Conservation (phyloP, 2,888 invertebrate genomes). For the Phragmatobia fuliginosa region DNA sequence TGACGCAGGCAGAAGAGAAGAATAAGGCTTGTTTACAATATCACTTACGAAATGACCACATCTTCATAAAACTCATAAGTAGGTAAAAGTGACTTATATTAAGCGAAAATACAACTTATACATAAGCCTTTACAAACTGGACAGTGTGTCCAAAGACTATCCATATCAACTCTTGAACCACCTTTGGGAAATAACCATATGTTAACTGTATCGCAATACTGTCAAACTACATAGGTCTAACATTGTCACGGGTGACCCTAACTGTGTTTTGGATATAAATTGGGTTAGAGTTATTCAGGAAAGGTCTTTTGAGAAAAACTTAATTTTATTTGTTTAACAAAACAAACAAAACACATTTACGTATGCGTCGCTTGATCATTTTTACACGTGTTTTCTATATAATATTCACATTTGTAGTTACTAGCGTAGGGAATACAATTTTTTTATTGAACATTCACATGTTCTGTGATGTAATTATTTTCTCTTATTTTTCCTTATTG, state of each 20-base stretch:
- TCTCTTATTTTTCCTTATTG: neutral
- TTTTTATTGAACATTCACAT: neutral
- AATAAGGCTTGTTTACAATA: neutral
- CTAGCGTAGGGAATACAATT: neutral
- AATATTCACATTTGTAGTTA: neutral
- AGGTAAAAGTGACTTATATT: neutral
- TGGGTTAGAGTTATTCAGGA: neutral
- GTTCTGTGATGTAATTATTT: neutral
- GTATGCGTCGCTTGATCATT: too few relatives aligned
- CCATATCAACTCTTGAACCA: constrained; percentile 17
- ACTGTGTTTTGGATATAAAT: neutral
- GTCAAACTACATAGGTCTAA: neutral
- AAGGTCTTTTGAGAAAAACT: neutral
- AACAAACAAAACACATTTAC: too few relatives aligned
- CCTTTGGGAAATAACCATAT: constrained; percentile 23
- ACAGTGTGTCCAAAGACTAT: constrained; percentile 14
- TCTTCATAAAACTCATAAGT: neutral
- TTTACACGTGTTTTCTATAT: too few relatives aligned
- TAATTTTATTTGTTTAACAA: neutral
- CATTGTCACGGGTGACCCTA: neutral
- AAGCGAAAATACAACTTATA: neutral
- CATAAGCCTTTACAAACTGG: constrained; percentile 14
- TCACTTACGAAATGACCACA: neutral
- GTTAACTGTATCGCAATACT: constrained; percentile 14
- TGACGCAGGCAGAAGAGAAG: too few relatives aligned